Evolutionary conservation across 2,888 invertebrate genomes (phyloP), one percentile per base, ranked within the genome.

Genomic region (Eupithecia exiguata): DNA sequence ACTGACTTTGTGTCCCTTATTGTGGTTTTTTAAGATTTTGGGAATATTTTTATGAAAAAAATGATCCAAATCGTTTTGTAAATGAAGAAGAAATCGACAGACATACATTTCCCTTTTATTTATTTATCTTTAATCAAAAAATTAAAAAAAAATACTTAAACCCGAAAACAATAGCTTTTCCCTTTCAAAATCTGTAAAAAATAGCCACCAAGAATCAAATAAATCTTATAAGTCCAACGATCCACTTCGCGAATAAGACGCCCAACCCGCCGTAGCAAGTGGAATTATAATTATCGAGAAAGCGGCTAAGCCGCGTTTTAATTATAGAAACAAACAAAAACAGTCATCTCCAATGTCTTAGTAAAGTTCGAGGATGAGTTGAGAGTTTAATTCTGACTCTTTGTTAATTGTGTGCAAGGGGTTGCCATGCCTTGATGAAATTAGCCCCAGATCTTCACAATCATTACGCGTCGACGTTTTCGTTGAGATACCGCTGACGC

Each of bases 241-340:
- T 25, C 40, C 38, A 38, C n/a, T 67, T 70, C 30, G 43, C 21
- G 74, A 71, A 74, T 74, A 74, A 69, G 62, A 40, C 71, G 36
- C 30, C 49, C 16, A 43, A 30, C 30, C 75, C 75, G 71, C 71
- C 76, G 87, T 86, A 88, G 87, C 85, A 88, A 89, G 86, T 86
- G 85, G 87, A 87, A 88, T 89, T 87, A 89, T 90, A 90, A 91
- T 91, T 91, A 91, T 89, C 88, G 84, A 82, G 85, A 86, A 86
- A 89, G 88, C 87, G 88, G 88, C 88, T 85, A 89, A 90, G 88
- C 89, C 87, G 88, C 83, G 89, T 89, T 92, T 92, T 93, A 91
- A 92, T 92, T 92, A 91, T 87, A 91, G 88, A 91, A 92, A 92
- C 90, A 92, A 92, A 92, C 90, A 91, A 88, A 89, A 92, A 89